Conservation (phyloP, 2,113 vertebrate species). For the Hemiprocne comata region DNA sequence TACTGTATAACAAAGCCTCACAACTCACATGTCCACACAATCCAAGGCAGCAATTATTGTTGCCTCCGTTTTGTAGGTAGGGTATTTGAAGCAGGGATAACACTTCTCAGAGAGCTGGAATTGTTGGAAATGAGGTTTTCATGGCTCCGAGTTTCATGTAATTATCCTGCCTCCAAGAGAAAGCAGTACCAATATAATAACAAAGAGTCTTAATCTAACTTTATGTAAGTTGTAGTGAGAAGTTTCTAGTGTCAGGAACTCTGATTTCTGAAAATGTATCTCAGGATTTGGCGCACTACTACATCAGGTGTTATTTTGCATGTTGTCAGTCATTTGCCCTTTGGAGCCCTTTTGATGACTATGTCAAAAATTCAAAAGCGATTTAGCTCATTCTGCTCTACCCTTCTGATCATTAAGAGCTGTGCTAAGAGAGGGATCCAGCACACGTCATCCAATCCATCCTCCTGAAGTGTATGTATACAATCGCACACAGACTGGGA, state of each 20-base stretch:
- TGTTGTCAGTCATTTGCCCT: neutral
- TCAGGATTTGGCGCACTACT: neutral
- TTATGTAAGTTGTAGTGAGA: neutral
- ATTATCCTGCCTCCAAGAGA: neutral
- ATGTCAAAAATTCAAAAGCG: neutral
- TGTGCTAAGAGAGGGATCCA: neutral
- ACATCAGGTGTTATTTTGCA: neutral
- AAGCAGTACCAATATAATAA: neutral
- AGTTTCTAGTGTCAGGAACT: neutral
- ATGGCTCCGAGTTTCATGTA: neutral
- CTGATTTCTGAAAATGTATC: neutral
- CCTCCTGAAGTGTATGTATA: no score
- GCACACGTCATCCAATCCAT: neutral
- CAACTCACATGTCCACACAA: neutral
- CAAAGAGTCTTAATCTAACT: neutral
- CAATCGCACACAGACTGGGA: no score
- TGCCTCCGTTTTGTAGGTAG: neutral
- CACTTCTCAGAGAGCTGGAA: neutral
- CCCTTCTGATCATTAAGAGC: neutral
- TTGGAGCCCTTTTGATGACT: neutral
- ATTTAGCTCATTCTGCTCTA: neutral
- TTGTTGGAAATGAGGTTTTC: neutral
- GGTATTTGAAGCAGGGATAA: neutral
- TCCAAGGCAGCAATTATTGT: neutral
- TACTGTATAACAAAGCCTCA: neutral